Evolutionary conservation across 2,797 vertebrate genomes (phyloP).

Genomic region (Acanthurus leucopareius): DNA sequence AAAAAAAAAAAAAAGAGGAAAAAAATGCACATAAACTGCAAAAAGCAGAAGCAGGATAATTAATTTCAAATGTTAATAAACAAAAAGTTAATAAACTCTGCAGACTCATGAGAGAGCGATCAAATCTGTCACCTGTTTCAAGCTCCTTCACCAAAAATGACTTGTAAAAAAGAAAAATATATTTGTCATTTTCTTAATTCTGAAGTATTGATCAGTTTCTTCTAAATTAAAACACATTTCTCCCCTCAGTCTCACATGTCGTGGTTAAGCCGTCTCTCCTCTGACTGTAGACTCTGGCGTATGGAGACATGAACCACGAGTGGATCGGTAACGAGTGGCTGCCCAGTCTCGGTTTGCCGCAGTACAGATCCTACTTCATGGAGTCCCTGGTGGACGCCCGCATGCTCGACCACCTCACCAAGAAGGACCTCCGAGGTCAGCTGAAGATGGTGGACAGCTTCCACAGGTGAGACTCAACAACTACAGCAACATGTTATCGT

Average conservation of each 20-base stretch:
- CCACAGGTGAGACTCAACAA: constrained; percentile 85
- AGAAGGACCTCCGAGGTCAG: constrained; percentile 96
- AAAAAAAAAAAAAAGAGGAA: neutral
- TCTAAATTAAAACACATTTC: too few relatives aligned
- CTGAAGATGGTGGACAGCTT: constrained; percentile 99
- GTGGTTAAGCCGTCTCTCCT: neutral
- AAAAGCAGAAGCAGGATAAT: neutral
- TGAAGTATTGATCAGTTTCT: too few relatives aligned
- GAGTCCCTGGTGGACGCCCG: constrained; percentile 97
- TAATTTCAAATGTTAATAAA: neutral
- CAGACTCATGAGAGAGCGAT: too few relatives aligned
- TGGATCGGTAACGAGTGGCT: constrained; percentile 99
- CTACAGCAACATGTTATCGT: neutral
- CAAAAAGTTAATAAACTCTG: neutral
- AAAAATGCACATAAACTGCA: neutral
- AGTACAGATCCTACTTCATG: constrained; percentile 99
- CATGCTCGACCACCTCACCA: constrained; percentile 98
- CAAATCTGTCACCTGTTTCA: neutral
- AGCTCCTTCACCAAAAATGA: neutral
- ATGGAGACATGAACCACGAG: constrained; percentile 99
- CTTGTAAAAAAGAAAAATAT: too few relatives aligned
- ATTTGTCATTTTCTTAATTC: neutral
- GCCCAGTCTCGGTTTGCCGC: constrained; percentile 94
- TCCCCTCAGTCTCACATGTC: neutral
- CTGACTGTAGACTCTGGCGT: constrained; percentile 90